phyloP scores from a whole-genome alignment of 2,888 invertebrate genomes.

The Tuta absoluta region DNA sequence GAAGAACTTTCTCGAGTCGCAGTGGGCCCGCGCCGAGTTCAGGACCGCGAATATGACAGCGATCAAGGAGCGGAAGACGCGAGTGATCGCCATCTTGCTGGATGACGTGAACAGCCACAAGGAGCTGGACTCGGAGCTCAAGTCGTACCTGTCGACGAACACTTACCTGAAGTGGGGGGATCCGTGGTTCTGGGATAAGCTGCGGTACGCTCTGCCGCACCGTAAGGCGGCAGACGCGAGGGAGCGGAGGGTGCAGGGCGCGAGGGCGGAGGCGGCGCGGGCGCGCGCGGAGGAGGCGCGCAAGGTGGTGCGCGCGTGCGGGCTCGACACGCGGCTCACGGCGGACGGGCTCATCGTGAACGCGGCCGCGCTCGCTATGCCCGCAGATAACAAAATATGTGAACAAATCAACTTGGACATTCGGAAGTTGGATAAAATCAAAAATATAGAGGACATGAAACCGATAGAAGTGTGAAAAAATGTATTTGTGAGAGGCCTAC shows the following conservation, averaged over 20 bases:
- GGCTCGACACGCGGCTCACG: conserved; percentile 22
- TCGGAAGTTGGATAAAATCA: neutral
- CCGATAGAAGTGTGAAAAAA: conserved; percentile 7
- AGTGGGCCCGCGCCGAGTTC: conserved; percentile 84
- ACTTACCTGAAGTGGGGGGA: conserved; percentile 92
- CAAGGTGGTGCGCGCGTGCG: conserved; percentile 18
- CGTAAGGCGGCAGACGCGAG: conserved; percentile 3
- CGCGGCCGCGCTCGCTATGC: neutral
- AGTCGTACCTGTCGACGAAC: conserved; percentile 85
- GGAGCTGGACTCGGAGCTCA: conserved; percentile 67
- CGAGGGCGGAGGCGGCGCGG: neutral
- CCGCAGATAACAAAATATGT: neutral
- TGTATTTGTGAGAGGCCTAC: too few species aligned
- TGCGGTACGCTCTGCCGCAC: conserved; percentile 85
- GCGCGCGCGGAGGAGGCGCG: conserved; percentile 6
- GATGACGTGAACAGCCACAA: conserved; percentile 81
- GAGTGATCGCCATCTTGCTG: conserved; percentile 86
- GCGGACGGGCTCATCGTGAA: conserved; percentile 24
- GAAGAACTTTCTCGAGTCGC: conserved; percentile 55
- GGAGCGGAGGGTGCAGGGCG: neutral
- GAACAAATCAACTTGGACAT: conserved; percentile 6
- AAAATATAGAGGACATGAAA: neutral
- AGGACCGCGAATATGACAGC: conserved; percentile 77
- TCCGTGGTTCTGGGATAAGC: conserved; percentile 89
- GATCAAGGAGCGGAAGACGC: conserved; percentile 75